Base-by-base conservation (phyloP, 2,113 vertebrate species). In the Protomyctophum bolini region DNA sequence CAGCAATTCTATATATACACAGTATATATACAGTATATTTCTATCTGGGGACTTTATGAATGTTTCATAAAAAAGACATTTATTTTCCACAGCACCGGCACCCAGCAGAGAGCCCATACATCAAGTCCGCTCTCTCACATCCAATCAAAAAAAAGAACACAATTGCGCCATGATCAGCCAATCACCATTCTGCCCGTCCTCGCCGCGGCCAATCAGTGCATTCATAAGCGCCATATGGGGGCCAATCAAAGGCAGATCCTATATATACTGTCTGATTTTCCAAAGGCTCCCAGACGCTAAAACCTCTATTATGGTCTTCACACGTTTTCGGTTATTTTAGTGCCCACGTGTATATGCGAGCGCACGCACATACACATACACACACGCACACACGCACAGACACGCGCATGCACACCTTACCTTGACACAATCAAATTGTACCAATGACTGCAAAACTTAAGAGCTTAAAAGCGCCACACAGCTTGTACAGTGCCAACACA, bases 141-240 rank as follows among this genome's bases (percentile, higher is more conserved):
- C 81, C 89, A 91, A 87, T 90, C 90, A 87, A 68, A 41, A 87
- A 68, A 41, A 4, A 82, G 57, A 77, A 66, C 82, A 87, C 86
- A 91, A 89, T 82, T 67, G 80, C 66, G 15, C 63, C 58, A 58
- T 41, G 69, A 79, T 8, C 77, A 70, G 85, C 70, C 78, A 50
- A 78, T 83, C 81, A 63, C 65, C 48, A 70, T 74, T 72, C 58
- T 63, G 68, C 73, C 76, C 65, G 63, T 82, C 75, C 73, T 82
- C 69, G 79, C 80, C 76, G 83, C 79, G 76, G 75, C 86, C 90
- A 89, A 88, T 91, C 89, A 89, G 83, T 49, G 88, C 65, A 81
- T 82, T 91, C 89, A 89, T 91, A 87, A 91, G 83, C 85, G 68
- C 83, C 89, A 89, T 85, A 89, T 85, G 75, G 88, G 62, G 88